Base-by-base conservation (phyloP, 2,797 vertebrate species). In the Rhinella marina region DNA sequence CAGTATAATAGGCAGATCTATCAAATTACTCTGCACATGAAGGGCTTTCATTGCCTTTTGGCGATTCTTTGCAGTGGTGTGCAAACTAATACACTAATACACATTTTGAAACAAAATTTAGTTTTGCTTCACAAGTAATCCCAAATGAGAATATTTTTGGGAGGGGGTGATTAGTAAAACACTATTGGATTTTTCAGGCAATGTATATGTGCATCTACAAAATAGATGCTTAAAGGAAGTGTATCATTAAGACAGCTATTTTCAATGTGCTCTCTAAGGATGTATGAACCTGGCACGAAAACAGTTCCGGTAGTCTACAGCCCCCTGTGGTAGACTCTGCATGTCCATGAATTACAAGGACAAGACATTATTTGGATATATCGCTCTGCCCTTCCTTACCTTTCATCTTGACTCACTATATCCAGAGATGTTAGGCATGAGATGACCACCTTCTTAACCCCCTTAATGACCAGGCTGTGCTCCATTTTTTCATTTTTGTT, bases 1-100 rank as follows among this genome's bases (percentile, higher is more conserved):
- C 93, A 94, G 95, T 95, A 94, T 93, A 92, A 94, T 95, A 93
- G 92, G 92, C 86, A 91, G 94, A 90, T 92, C 92, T 92, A 92
- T 92, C 91, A 93, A 90, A 27, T 84, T 54, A 84, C 54, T 70
- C 68, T 50, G 82, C 32, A 62, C 29, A 70, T 73, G 79, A 78
- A 29, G 48, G 11, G 56, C 52, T 88, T 41, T 86, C 70, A 84
- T 82, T 82, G 12, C 11, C 54, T 76, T 27, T 64, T 27, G 50
- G 29, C 56, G 19, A 73, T 61, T 62, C n/a, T 62, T 50, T 81
- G 62, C 59, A 48, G 25, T 21, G 21, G 32, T 57, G 57, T 80
- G 54, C 10, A 80, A 80, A 17, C 25, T 57, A 59, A 80, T 29
- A 2, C n/a, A n/a, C n/a, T n/a, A n/a, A n/a, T 59, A 27, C 77